Evolutionary conservation across 1,140 invertebrate genomes (phyloP), one percentile per base, ranked within the genome.

Genomic region (Harpegnathos saltator): DNA sequence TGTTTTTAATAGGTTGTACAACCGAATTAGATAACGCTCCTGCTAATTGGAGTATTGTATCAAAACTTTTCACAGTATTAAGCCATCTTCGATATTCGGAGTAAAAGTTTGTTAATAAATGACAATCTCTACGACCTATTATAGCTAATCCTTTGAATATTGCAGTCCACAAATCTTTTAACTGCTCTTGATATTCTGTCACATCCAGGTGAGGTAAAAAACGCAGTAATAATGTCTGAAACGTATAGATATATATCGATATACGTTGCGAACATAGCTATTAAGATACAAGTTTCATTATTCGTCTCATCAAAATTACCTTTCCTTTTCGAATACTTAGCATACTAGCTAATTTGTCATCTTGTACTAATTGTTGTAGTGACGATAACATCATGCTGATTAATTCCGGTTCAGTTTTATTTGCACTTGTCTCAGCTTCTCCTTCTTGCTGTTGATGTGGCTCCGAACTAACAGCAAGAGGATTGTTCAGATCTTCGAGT

Each of bases 281-380:
- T 38, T 66, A 58, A 29, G 5, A 50, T 22, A 33, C 14, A 48
- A 65, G 11, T 77, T 2, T 29, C 15, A 59, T 33, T 52, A 15
- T 7, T 26, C 15, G 3, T 33, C 19, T 33, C 29, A 33, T 33
- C 5, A 33, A 38, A 90, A 85, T 90, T 91, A 97, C 96, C 94
- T 96, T 96, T 90, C 97, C 97, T 90, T 97, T 97, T 82, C 97
- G 95, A 68, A 97, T 96, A 87, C 95, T 96, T 84, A 97, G 92
- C 94, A 97, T 96, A 87, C 95, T 95, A 11, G 95, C 91, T 83
- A 97, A 94, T 89, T 97, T 95, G 71, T 96, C 96, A 11, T 96
- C 96, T 84, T 96, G 95, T 50, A 96, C 92, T 63, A 94, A 84
- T 73, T 93, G 93, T 22, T 93, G 82, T 44, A 94, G 58, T 15